These are phyloP conservation scores for Cottoperca gobio DNA, from an alignment of 2,797 vertebrate species.

Conservation along the genomic window DNA sequence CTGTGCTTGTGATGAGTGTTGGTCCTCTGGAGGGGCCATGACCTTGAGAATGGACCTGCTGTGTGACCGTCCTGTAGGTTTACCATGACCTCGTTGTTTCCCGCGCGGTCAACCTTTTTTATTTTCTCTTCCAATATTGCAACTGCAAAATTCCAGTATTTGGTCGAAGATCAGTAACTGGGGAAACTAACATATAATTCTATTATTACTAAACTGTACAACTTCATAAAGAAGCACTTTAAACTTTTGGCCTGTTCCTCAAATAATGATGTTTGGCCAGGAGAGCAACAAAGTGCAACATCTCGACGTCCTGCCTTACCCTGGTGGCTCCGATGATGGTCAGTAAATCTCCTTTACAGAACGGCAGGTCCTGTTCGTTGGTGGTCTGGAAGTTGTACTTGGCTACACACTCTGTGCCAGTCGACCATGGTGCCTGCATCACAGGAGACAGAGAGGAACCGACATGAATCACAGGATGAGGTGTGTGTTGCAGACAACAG, in stretches of 20 bases:
- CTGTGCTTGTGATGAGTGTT: neutral
- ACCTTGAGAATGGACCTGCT: neutral
- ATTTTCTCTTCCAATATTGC: neutral
- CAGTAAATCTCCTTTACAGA: slow-evolving; percentile 96
- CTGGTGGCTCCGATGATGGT: slow-evolving; percentile 96
- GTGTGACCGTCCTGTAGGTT: neutral
- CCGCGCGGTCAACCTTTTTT: fast-evolving
- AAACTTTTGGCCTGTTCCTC: neutral
- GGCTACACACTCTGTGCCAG: slow-evolving; percentile 97
- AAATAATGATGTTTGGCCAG: neutral
- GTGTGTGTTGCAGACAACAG: too few relatives aligned
- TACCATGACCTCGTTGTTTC: neutral
- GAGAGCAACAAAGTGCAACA: neutral
- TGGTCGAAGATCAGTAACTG: neutral
- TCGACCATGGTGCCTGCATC: slow-evolving; percentile 87
- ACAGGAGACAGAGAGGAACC: slow-evolving; percentile 21
- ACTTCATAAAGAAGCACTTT: neutral
- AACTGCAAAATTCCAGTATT: neutral
- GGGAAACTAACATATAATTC: neutral
- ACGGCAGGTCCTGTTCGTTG: slow-evolving; percentile 96
- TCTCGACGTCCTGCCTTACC: slow-evolving; percentile 82
- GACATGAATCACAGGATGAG: slow-evolving; percentile 29
- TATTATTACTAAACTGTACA: neutral
- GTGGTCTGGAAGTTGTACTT: slow-evolving; percentile 98
- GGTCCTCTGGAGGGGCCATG: neutral